Percentiles rank a stretch among this genome's conserved stretches.
phyloP scores from a whole-genome alignment of 2,797 vertebrate species.

The Sebastiscus albofasciatus region DNA sequence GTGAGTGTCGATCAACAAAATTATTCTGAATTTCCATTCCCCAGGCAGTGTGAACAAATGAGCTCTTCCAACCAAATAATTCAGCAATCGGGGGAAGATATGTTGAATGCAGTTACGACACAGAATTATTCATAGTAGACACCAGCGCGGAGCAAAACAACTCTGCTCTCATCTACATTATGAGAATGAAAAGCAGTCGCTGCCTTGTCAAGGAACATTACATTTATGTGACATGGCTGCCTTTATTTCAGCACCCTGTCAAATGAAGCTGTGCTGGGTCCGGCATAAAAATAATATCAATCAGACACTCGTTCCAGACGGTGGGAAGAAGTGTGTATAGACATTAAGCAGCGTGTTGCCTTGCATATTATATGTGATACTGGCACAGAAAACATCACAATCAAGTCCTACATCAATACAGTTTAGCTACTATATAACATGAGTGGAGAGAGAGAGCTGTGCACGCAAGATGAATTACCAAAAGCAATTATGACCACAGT shows the following conservation, averaged over 20 bases:
- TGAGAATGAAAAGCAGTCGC: constrained; percentile 61
- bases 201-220: constrained; percentile 68
- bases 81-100: constrained; percentile 44
- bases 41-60: constrained; percentile 52
- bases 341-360: constrained; percentile 28
- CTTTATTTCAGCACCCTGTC: constrained; percentile 65
- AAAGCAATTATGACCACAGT: constrained; percentile 36
- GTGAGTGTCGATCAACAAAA: constrained; percentile 60
- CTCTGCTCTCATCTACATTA: constrained; percentile 56
- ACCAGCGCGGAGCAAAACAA: constrained; percentile 52
- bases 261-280: constrained; percentile 54
- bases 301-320: constrained; percentile 40
- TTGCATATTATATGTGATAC: constrained; percentile 34
- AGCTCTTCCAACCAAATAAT: constrained; percentile 66
- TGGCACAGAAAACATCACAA: constrained; percentile 28
- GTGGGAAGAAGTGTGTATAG: constrained; percentile 11
- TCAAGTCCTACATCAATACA: constrained; percentile 18
- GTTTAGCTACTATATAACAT: constrained; percentile 25
- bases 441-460: constrained; percentile 13
- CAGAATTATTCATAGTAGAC: constrained; percentile 68
- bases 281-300: constrained; percentile 51
- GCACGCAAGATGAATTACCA: constrained; percentile 36
- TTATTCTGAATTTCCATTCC: constrained; percentile 59
- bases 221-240: constrained; percentile 45
- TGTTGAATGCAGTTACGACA: constrained; percentile 50